Conservation (phyloP, 1,140 invertebrate genomes). For the Brachionus calyciflorus region DNA sequence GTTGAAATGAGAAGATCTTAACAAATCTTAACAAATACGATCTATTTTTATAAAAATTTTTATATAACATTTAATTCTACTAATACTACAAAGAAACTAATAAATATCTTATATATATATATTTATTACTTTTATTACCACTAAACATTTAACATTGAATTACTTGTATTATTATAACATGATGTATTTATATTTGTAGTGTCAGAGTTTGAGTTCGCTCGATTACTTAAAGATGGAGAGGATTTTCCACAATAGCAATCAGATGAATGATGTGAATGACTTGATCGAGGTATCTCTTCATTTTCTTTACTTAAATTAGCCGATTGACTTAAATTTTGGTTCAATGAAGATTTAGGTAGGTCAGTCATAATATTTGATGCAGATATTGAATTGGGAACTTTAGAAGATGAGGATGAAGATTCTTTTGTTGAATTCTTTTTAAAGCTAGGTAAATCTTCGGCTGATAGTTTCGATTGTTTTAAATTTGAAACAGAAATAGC, state of each 20-base stretch:
- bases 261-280: constrained; percentile 42
- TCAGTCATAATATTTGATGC: neutral
- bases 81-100: too few relatives aligned
- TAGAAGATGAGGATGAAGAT: neutral
- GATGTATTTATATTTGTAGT: neutral
- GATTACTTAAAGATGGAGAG: neutral
- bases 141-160: too few relatives aligned
- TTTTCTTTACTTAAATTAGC: neutral
- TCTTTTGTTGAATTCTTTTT: neutral
- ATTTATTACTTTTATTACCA: too few relatives aligned
- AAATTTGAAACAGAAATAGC: neutral
- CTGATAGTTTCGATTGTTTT: constrained; percentile 3
- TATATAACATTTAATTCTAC: too few relatives aligned
- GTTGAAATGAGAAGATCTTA: too few relatives aligned
- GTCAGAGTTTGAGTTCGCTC: neutral
- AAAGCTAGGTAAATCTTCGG: constrained; percentile 44
- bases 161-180: constrained; percentile 17
- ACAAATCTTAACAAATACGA: too few relatives aligned
- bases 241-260: constrained; percentile 45
- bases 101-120: too few relatives aligned
- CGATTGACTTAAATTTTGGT: constrained; percentile 18
- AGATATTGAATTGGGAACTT: neutral
- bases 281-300: neutral
- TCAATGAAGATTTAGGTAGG: neutral
- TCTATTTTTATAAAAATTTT: too few relatives aligned